Evolutionary conservation across 2,113 vertebrate genomes (phyloP), one percentile per base, ranked within the genome.

Genomic region (Gorilla gorilla): DNA sequence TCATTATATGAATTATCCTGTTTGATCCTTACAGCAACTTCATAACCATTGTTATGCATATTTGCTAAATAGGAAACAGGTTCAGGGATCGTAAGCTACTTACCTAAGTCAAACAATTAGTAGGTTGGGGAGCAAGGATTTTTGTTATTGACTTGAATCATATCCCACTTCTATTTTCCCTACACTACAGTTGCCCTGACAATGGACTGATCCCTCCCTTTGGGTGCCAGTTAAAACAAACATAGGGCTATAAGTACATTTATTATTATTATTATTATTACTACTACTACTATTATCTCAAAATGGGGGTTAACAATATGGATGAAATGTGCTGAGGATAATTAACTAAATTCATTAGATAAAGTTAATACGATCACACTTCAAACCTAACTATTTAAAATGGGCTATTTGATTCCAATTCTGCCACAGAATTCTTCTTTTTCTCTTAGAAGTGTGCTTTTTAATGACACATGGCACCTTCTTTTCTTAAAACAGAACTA

Each of bases 401-500:
- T 7, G 45, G 27, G 6, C 9, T 84, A 2, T 8, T 18, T 30
- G 61, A 84, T 93, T 94, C 57, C 35, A 87, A 10, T 87, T 95
- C 76, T 94, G 25, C 22, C n/a, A 40, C 10, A 57, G 45, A 96
- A 78, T 43, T 68, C 68, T 93, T 73, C 25, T 92, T 97, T 55
- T 59, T 52, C 25, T 97, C 76, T 80, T 80, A 78, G 30, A 93
- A 81, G 57, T 95, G 93, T 80, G 27, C 17, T 72, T 96, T 96
- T 92, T 57, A 89, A 85, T 23, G 61, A 76, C 45, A 43, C 6
- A 11, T 2, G 18, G 9, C 20, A 38, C 27, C 86, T 88, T 64
- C 5, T 59, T 90, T 79, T 93, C 85, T 94, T 94, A 89, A 95
- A 80, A 40, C 59, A 76, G 30, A 76, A 14, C 16, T n/a, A 32